Evolutionary conservation across 2,113 vertebrate genomes (phyloP).

Genomic region (Syngnathus scovelli): DNA sequence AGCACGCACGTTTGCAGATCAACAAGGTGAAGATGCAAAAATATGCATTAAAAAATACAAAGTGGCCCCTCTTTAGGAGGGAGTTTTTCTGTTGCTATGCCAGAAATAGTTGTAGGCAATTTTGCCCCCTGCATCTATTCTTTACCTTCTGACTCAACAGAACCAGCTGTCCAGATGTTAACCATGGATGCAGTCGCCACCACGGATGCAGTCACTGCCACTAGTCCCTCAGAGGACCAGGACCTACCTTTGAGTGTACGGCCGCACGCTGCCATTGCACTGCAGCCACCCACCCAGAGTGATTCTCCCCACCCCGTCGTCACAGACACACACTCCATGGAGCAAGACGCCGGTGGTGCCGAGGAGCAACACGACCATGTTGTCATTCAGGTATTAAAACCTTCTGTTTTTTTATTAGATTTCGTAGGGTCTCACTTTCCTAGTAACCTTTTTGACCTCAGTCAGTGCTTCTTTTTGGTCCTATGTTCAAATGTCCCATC

Average conservation of each 20-base stretch:
- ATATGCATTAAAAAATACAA: not conserved
- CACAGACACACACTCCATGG: slow-evolving; percentile 1
- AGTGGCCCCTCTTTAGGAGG: not conserved
- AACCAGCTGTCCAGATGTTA: not conserved
- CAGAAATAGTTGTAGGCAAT: too few relatives aligned
- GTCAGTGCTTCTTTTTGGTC: not conserved
- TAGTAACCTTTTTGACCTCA: not conserved
- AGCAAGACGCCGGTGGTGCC: slow-evolving; percentile 2
- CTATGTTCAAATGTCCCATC: not conserved
- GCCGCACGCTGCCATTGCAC: slow-evolving; percentile 71
- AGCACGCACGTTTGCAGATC: slow-evolving; percentile 76
- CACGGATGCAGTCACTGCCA: slow-evolving; percentile 9
- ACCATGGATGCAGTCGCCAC: not conserved
- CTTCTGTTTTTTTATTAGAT: not conserved
- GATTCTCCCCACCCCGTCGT: slow-evolving; percentile 44
- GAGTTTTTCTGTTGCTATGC: not conserved
- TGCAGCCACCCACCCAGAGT: slow-evolving; percentile 81
- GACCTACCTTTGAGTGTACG: slow-evolving; percentile 67
- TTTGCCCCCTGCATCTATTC: not conserved
- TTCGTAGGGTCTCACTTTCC: too few relatives aligned
- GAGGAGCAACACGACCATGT: not conserved
- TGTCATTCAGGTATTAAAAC: not conserved
- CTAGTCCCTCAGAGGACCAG: slow-evolving; percentile 11
- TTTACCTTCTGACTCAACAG: not conserved
- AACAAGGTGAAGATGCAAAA: slow-evolving; percentile 67